Percentiles rank a stretch among this genome's conserved stretches.
These are phyloP conservation scores for Volucella zonaria DNA, from an alignment of 2,888 invertebrate genomes.

Conservation along the genomic window DNA sequence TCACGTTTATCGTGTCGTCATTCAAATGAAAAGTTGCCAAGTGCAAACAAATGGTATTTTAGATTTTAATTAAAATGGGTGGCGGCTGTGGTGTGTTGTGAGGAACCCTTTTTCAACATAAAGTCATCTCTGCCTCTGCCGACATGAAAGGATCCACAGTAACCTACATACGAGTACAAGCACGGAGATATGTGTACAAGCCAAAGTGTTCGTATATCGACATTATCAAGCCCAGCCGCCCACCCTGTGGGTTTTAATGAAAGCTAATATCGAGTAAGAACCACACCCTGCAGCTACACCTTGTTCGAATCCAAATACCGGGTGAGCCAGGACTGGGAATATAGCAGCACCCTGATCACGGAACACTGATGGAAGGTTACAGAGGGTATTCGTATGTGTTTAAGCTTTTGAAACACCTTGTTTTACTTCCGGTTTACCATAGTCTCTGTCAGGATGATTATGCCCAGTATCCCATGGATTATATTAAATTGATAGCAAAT, in stretches of 20 bases:
- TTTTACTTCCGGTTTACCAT: not conserved
- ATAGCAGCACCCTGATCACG: not conserved
- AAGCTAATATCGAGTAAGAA: conserved; percentile 52
- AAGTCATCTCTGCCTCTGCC: not conserved
- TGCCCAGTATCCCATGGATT: conserved; percentile 19
- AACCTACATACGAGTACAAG: conserved; percentile 25
- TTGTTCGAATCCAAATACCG: conserved; percentile 3
- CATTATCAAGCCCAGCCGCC: not conserved
- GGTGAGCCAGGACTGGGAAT: conserved; percentile 1
- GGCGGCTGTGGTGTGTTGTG: not conserved
- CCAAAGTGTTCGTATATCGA: not conserved
- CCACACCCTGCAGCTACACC: conserved; percentile 41
- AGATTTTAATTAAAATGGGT: conserved; percentile 59
- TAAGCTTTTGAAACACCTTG: not conserved
- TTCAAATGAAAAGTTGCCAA: conserved; percentile 42
- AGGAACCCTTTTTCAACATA: not conserved
- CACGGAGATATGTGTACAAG: no score
- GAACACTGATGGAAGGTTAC: not conserved
- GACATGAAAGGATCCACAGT: conserved; percentile 14
- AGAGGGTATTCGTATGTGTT: not conserved
- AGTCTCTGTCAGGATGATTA: not conserved
- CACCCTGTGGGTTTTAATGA: conserved; percentile 14
- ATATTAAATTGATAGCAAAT: conserved; percentile 47
- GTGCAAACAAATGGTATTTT: conserved; percentile 53
- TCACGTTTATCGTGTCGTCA: conserved; percentile 24